Base-by-base conservation (phyloP, 1,140 invertebrate species). In the Drosophila leontia region DNA sequence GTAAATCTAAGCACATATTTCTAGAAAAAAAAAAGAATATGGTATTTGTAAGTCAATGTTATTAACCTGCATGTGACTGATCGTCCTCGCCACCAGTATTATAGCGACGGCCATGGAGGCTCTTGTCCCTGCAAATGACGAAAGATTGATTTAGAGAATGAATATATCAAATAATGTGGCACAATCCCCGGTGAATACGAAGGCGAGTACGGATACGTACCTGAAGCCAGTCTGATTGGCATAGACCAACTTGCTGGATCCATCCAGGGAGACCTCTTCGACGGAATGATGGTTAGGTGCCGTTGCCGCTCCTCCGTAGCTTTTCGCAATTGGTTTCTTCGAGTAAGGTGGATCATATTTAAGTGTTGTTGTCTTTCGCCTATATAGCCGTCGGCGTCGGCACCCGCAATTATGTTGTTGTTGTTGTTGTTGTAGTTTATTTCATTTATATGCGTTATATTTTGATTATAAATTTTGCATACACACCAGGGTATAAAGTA, bases 311-410 rank as follows among this genome's bases (percentile, higher is more conserved):
- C 95, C 94, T 12, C 94, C 94, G 93, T 96, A 96, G 80, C 94
- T 95, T 93, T 97, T 97, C 56, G 95, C 94, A 69, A 96, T 95
- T 26, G 96, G 96, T 91, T 97, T 97, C 94, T 97, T 97, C 82
- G 95, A 94, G 94, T 97, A 97, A 39, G 97, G 96, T 69, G 96
- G 95, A 93, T 98, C 97, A 93, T 96, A 97, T 93, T 97, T 97
- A 85, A 96, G 96, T 93, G 97, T 94, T 65, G 96, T 97, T 90
- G 96, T 97, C 95, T 97, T 97, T 94, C 96, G 97, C 95, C 96
- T 95, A 93, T 67, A 62, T 76, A 39, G 58, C 23, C 64, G 55
- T 68, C 76, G 59, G 44, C 39, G 55, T 68, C 76, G 59, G 44
- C 39, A 51, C 61, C 71, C 68, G 51, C 44, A 77, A 32, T 62